Percentiles rank a stretch among this genome's conserved stretches.
Evolutionary conservation across 2,797 vertebrate species (phyloP).

Genomic region (Arremon aurantiirostris): DNA sequence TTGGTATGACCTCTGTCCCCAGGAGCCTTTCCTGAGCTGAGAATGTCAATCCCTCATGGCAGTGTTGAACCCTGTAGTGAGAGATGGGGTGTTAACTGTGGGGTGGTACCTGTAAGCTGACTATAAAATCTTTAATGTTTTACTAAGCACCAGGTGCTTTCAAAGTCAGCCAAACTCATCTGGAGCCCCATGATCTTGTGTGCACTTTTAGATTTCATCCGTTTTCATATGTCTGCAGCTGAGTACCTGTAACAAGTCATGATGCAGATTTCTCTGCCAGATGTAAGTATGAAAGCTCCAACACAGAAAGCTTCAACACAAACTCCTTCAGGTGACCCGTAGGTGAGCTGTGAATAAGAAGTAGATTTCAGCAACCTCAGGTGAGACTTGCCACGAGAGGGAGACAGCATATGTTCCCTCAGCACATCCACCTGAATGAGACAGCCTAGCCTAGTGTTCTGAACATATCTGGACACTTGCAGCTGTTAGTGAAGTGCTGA

Average conservation of each 20-base stretch:
- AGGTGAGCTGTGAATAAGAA: background rate
- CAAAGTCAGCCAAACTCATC: background rate
- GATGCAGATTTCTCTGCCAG: background rate
- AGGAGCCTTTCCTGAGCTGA: background rate
- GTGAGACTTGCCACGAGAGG: slow-evolving; percentile 57
- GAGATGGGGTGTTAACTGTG: background rate
- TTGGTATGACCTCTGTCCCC: background rate
- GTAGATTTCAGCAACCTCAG: slow-evolving; percentile 14
- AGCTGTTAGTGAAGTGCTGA: background rate
- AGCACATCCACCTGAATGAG: background rate
- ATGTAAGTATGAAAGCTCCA: background rate
- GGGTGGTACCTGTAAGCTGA: background rate
- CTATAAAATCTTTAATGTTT: slow-evolving; percentile 13
- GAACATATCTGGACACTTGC: background rate
- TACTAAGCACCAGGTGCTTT: background rate
- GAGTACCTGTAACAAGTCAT: background rate
- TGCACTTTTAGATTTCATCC: background rate
- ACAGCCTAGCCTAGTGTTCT: background rate
- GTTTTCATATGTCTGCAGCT: background rate
- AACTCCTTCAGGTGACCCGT: background rate
- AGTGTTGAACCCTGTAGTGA: background rate
- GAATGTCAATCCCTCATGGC: background rate
- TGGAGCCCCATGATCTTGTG: background rate
- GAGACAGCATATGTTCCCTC: slow-evolving; percentile 30
- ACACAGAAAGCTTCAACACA: background rate